Conservation (phyloP, 2,797 vertebrate species). For the Peromyscus attwateri region DNA sequence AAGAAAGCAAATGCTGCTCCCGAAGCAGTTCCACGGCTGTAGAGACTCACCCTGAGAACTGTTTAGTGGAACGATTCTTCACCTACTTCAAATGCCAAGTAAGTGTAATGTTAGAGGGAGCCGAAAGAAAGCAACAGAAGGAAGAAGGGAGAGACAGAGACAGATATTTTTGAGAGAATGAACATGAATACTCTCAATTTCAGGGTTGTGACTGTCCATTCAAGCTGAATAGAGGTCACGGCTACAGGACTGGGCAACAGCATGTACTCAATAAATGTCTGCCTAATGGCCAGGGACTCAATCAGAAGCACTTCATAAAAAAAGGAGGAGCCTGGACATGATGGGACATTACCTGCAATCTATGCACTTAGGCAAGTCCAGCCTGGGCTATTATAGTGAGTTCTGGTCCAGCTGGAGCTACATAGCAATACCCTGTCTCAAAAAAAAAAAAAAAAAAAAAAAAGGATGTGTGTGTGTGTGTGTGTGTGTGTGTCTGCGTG, state of each 20-base stretch:
- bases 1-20: background rate
- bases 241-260: background rate
- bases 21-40: background rate
- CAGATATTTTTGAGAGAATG: background rate
- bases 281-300: background rate
- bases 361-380: background rate
- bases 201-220: background rate
- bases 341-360: background rate
- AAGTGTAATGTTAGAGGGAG: background rate
- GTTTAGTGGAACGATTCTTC: background rate
- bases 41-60: background rate
- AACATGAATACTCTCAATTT: background rate
- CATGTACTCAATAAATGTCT: background rate
- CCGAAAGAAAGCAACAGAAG: background rate
- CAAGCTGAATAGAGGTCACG: background rate
- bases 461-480: background rate
- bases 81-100: constrained; percentile 17
- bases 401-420: background rate
- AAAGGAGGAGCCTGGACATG: background rate
- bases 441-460: too few relatives aligned
- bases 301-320: background rate
- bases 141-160: background rate
- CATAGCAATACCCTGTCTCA: background rate
- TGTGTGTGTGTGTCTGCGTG: background rate
- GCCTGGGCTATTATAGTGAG: background rate